Evolutionary conservation across 2,113 vertebrate genomes (phyloP).

Genomic region (Struthidea cinerea): DNA sequence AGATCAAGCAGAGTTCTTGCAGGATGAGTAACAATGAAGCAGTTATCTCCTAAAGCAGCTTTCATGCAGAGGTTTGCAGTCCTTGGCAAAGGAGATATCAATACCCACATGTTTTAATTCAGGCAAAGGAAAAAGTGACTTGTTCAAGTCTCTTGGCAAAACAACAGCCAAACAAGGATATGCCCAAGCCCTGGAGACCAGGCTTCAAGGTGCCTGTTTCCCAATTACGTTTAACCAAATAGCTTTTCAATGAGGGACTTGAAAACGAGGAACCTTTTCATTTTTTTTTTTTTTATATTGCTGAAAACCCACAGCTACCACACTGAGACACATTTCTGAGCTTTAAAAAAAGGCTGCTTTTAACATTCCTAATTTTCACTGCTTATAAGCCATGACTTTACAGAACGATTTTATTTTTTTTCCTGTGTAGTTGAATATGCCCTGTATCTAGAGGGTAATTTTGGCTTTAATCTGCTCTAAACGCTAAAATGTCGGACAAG

Average conservation of each 20-base stretch:
- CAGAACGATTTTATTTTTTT: slow-evolving; percentile 13
- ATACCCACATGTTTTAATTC: not conserved
- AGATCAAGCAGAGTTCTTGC: not conserved
- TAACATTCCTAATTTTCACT: slow-evolving; percentile 27
- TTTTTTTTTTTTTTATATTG: not conserved
- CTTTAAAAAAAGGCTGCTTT: slow-evolving; percentile 24
- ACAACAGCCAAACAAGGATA: not conserved
- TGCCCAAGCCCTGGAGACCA: not conserved
- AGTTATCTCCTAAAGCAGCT: not conserved
- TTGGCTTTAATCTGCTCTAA: slow-evolving; percentile 66
- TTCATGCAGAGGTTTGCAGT: not conserved
- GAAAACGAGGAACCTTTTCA: not conserved
- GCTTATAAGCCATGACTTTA: slow-evolving; percentile 24
- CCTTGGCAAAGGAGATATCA: not conserved
- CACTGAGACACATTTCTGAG: slow-evolving; percentile 16
- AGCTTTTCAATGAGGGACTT: not conserved
- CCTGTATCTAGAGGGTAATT: slow-evolving; percentile 28
- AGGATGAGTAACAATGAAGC: not conserved
- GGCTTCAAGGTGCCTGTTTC: not conserved
- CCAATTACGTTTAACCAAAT: not conserved
- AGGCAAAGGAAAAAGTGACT: not conserved
- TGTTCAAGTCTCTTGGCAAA: not conserved
- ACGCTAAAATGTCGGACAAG: slow-evolving; percentile 36
- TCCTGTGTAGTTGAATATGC: slow-evolving; percentile 24
- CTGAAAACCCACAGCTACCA: slow-evolving; percentile 18